phyloP scores from a whole-genome alignment of 2,888 invertebrate genomes.

The Drosophila histrio region DNA sequence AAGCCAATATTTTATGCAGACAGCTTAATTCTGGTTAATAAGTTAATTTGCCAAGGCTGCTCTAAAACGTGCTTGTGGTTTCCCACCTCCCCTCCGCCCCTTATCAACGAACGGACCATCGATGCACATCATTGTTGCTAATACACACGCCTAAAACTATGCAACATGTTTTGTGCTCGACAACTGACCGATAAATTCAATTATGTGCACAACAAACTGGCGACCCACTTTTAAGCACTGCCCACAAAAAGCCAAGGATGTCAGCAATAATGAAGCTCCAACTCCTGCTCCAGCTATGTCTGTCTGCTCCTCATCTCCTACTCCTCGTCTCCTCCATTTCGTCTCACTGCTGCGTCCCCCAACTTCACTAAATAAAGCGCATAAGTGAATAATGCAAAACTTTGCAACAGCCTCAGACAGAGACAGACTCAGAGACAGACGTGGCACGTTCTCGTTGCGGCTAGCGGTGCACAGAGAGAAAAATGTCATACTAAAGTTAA shows the following conservation, averaged over 20 bases:
- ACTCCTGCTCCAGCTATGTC: slow-evolving; percentile 14
- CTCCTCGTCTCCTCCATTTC: neutral
- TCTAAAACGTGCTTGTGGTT: neutral
- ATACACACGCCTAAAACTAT: slow-evolving; percentile 26
- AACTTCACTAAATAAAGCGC: slow-evolving; percentile 74
- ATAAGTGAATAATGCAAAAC: slow-evolving; percentile 80
- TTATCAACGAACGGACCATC: slow-evolving; percentile 3
- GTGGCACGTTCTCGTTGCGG: neutral
- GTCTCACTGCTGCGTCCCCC: slow-evolving; percentile 27
- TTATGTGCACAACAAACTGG: slow-evolving; percentile 63
- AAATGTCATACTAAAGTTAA: neutral
- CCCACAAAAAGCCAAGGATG: slow-evolving; percentile 34
- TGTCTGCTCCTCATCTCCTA: neutral
- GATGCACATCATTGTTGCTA: slow-evolving; percentile 28
- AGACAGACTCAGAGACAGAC: slow-evolving; percentile 2
- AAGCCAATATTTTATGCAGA: neutral
- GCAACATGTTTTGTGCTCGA: slow-evolving; percentile 59
- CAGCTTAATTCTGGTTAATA: neutral
- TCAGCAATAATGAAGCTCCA: slow-evolving; percentile 71
- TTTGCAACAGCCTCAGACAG: slow-evolving; percentile 58
- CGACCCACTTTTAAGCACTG: neutral
- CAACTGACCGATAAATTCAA: slow-evolving; percentile 73
- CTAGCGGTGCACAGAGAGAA: neutral
- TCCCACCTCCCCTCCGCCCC: no score
- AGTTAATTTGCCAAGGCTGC: slow-evolving; percentile 10